Evolutionary conservation across 2,888 invertebrate species (phyloP).

Genomic region (Cheilosia scutellata): DNA sequence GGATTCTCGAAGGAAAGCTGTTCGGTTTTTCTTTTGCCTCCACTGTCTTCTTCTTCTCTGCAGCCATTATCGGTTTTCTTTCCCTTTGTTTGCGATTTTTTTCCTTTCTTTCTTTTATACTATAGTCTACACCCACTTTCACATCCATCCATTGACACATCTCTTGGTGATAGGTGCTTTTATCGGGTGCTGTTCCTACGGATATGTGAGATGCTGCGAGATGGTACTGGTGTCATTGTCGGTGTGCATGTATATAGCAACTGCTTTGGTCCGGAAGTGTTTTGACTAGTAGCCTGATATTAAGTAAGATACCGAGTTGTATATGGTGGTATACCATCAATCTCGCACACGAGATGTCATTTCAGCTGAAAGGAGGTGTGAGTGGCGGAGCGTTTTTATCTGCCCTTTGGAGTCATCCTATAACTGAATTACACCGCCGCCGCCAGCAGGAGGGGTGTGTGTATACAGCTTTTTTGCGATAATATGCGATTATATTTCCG

Average conservation of each 20-base stretch:
- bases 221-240: not conserved
- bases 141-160: constrained; percentile 32
- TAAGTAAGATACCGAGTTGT: constrained; percentile 17
- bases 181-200: constrained; percentile 55
- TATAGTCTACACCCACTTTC: not conserved
- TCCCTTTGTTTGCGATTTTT: constrained; percentile 13
- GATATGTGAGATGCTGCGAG: constrained; percentile 28
- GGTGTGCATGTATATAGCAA: constrained; percentile 7
- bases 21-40: constrained; percentile 27
- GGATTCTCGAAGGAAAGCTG: constrained; percentile 5
- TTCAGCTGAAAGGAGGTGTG: constrained; percentile 11
- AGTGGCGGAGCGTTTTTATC: constrained; percentile 54
- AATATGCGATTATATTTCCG: constrained; percentile 66
- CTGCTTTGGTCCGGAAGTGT: constrained; percentile 64
- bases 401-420: constrained; percentile 55
- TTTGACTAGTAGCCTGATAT: constrained; percentile 48
- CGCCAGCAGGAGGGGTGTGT: constrained; percentile 29
- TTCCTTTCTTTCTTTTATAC: constrained; percentile 5
- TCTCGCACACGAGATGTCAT: constrained; percentile 45
- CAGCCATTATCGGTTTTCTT: constrained; percentile 39
- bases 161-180: constrained; percentile 58
- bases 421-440: constrained; percentile 53
- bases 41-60: not conserved
- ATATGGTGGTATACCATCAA: constrained; percentile 30
- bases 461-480: constrained; percentile 42